Evolutionary conservation across 2,888 invertebrate species (phyloP).

Genomic region (Tenthredo livida): DNA sequence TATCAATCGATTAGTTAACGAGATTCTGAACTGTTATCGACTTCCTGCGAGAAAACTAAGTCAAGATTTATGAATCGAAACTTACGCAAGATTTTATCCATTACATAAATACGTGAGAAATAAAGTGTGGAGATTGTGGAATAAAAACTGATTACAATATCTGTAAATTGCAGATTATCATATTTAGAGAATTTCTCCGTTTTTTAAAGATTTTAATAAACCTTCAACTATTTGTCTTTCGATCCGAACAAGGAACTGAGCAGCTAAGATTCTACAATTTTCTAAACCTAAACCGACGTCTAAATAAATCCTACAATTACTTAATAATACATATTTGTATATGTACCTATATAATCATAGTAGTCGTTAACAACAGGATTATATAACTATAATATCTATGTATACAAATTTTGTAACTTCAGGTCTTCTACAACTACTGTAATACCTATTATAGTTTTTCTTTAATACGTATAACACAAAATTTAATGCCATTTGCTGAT

Average conservation of each 20-base stretch:
- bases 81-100: neutral
- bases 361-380: conserved; percentile 39
- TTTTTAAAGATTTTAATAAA: neutral
- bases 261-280: conserved; percentile 39
- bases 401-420: conserved; percentile 52
- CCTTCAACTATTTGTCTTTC: neutral
- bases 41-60: neutral
- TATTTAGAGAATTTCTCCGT: neutral
- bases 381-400: conserved; percentile 23
- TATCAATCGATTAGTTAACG: neutral
- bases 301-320: conserved; percentile 4
- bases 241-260: neutral
- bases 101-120: neutral
- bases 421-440: conserved; percentile 36
- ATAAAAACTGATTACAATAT: conserved; percentile 40
- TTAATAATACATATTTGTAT: conserved; percentile 19
- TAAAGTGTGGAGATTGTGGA: neutral
- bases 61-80: neutral
- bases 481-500: conserved; percentile 37
- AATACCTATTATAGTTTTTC: conserved; percentile 1
- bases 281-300: neutral
- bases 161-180: neutral
- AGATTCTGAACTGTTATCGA: neutral
- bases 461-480: conserved; percentile 21
- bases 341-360: conserved; percentile 40